These are phyloP conservation scores for Lamprologus tigripictilis DNA, from an alignment of 2,113 vertebrate genomes.

Conservation along the genomic window DNA sequence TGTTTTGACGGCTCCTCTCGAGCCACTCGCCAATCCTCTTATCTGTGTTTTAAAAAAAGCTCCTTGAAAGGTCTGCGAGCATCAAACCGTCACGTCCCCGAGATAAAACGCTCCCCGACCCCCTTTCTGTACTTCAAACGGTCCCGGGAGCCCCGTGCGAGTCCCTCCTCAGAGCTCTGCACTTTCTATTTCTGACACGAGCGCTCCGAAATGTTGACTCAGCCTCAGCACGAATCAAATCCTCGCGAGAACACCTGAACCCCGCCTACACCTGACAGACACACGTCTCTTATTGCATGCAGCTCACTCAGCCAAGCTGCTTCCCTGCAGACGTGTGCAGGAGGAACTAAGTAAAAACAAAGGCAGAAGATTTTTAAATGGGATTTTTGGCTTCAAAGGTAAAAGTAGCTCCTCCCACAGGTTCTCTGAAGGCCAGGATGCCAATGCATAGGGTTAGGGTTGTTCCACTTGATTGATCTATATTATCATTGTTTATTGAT, in stretches of 20 bases:
- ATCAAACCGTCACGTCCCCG: slow-evolving; percentile 8
- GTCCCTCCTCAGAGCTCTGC: neutral
- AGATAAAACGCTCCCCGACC: slow-evolving; percentile 37
- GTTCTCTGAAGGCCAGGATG: neutral
- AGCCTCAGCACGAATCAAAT: neutral
- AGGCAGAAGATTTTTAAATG: neutral
- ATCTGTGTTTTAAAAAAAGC: slow-evolving; percentile 58
- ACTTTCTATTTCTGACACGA: neutral
- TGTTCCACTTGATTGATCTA: neutral
- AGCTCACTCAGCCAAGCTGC: neutral
- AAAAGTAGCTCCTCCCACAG: neutral
- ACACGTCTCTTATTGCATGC: neutral
- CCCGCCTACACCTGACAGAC: neutral
- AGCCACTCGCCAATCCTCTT: slow-evolving; percentile 22
- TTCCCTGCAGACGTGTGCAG: neutral
- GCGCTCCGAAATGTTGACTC: neutral
- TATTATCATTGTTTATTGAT: neutral
- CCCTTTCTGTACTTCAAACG: slow-evolving; percentile 5
- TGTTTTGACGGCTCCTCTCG: slow-evolving; percentile 6
- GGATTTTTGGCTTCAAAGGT: neutral
- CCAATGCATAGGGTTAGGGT: neutral
- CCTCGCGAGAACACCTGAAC: neutral
- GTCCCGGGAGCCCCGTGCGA: neutral
- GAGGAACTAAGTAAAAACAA: accelerated
- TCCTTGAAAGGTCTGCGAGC: slow-evolving; percentile 28